Evolutionary conservation across 2,113 vertebrate genomes (phyloP).

Genomic region (Clarias gariepinus): DNA sequence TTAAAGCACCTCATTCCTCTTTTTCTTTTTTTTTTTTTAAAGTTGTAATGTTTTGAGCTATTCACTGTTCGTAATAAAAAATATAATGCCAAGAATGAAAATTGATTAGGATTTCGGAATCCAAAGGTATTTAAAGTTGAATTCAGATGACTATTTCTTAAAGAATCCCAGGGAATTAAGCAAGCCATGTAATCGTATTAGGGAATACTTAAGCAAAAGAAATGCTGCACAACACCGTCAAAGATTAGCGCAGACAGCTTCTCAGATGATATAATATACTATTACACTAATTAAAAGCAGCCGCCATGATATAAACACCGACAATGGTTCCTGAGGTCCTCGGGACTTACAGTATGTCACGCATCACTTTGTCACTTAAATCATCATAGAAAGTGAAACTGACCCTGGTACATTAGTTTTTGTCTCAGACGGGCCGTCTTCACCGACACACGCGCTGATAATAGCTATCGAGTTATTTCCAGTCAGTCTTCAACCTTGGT

Average conservation of each 20-base stretch:
- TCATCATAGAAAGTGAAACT: slow-evolving; percentile 15
- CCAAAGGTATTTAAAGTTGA: neutral
- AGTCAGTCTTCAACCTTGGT: slow-evolving; percentile 13
- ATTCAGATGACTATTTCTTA: neutral
- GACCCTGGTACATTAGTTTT: slow-evolving; percentile 72
- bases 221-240: no score
- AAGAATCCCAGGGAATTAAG: neutral
- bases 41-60: neutral
- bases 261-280: neutral
- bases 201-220: neutral
- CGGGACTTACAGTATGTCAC: neutral
- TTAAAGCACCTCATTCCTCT: slow-evolving; percentile 17
- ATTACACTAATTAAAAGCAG: neutral
- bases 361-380: slow-evolving; percentile 26
- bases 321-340: neutral
- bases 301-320: neutral
- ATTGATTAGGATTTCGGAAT: neutral
- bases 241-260: neutral
- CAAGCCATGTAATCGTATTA: neutral
- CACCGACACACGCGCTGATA: slow-evolving; percentile 56
- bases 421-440: slow-evolving; percentile 66
- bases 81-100: neutral
- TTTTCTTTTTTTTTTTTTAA: neutral
- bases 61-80: neutral
- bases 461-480: slow-evolving; percentile 46